phyloP scores from a whole-genome alignment of 2,797 vertebrate species.

The Pseudochromis fuscus region DNA sequence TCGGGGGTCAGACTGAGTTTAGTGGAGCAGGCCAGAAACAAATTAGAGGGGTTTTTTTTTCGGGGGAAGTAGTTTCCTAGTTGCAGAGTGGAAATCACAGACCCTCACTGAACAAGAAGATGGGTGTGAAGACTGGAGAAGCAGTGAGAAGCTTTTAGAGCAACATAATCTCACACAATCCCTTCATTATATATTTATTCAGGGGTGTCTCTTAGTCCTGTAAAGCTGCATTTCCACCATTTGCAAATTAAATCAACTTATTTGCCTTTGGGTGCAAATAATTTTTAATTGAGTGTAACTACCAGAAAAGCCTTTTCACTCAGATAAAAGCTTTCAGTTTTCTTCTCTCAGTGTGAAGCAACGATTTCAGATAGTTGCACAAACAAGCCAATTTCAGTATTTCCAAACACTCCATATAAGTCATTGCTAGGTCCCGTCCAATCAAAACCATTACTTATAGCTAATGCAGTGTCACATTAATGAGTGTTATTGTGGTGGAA shows the following conservation, averaged over 20 bases:
- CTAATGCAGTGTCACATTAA: background rate
- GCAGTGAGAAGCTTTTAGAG: background rate
- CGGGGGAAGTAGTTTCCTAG: conserved; percentile 33
- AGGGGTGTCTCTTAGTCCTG: background rate
- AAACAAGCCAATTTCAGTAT: too few species aligned
- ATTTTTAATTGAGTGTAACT: too few species aligned
- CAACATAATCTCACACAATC: background rate
- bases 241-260: background rate
- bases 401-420: too few species aligned
- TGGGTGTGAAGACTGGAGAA: background rate
- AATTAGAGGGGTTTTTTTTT: conserved; percentile 27
- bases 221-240: background rate
- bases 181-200: background rate
- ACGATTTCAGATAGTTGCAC: background rate
- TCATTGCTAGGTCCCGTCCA: too few species aligned
- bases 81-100: conserved; percentile 42
- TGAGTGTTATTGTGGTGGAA: too few species aligned
- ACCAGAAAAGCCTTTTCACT: too few species aligned
- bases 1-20: conserved; percentile 65
- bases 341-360: background rate
- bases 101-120: background rate
- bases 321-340: background rate
- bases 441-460: background rate
- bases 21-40: conserved; percentile 34
- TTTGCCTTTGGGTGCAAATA: too few species aligned